Conservation (phyloP, 35 echinoderm and acorn worm species). For the Apostichopus japonicus region DNA sequence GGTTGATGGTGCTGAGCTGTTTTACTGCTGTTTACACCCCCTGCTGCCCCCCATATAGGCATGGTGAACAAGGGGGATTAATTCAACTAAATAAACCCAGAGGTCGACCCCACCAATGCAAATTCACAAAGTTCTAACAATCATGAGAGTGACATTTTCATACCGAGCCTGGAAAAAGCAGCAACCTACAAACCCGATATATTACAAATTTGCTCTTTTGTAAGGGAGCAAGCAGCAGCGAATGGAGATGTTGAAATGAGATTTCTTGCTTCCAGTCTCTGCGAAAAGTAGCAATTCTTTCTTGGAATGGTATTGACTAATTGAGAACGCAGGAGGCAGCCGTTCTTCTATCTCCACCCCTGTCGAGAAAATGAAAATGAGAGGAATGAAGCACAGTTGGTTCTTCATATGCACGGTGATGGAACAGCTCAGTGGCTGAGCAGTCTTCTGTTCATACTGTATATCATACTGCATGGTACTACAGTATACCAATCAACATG, state of each 20-base stretch:
- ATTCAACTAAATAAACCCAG: neutral
- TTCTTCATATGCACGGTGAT: neutral
- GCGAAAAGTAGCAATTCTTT: neutral
- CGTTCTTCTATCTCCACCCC: neutral
- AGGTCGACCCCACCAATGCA: neutral
- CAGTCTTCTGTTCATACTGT: neutral
- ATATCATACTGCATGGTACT: neutral
- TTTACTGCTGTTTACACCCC: slow-evolving; percentile 27
- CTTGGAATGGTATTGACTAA: neutral
- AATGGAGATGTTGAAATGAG: neutral
- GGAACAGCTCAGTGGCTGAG: neutral
- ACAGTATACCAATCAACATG: too few relatives aligned
- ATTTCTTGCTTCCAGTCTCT: neutral
- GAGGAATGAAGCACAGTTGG: neutral
- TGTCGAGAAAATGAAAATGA: neutral
- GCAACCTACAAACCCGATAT: neutral
- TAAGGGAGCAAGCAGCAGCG: neutral
- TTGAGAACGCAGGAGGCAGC: neutral
- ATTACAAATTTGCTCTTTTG: neutral
- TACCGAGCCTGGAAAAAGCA: neutral
- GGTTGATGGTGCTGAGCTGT: slow-evolving; percentile 41
- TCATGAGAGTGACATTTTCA: neutral
- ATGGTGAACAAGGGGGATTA: neutral
- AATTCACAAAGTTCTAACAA: slow-evolving; percentile 20
- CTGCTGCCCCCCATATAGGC: slow-evolving; percentile 51